A percentile compares a stretch with the other conserved stretches of the same genome.
phyloP scores from a whole-genome alignment of 2,797 vertebrate species.

The Peromyscus melanophrys region DNA sequence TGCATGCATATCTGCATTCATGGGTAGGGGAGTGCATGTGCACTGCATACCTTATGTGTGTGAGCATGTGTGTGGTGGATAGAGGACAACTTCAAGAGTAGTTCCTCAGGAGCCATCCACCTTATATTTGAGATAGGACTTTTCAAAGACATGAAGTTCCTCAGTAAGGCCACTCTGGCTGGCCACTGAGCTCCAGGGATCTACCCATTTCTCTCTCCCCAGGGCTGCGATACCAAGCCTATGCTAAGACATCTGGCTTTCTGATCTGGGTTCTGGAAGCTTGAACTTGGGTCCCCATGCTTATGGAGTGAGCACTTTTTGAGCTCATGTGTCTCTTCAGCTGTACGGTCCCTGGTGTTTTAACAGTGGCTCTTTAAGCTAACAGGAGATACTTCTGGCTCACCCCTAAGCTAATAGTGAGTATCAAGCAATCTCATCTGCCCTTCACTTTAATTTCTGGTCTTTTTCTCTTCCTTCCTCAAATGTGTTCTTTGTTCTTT shows the following conservation, averaged over 20 bases:
- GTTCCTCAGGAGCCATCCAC: neutral
- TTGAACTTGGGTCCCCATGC: neutral
- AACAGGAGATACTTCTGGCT: neutral
- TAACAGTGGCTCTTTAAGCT: neutral
- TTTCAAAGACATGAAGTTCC: neutral
- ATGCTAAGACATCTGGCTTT: neutral
- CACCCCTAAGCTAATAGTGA: neutral
- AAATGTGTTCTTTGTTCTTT: neutral
- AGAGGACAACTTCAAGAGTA: neutral
- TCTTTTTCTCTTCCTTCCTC: neutral
- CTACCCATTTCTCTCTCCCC: neutral
- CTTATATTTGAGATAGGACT: neutral
- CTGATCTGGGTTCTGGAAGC: neutral
- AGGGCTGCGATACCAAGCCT: neutral
- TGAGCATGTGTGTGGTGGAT: neutral
- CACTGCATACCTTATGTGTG: neutral
- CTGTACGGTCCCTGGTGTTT: neutral
- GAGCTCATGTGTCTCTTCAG: neutral
- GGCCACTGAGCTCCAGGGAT: neutral
- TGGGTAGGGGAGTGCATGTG: neutral
- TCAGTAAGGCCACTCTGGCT: neutral
- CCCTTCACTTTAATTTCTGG: neutral
- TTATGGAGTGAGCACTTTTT: neutral
- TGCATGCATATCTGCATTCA: neutral
- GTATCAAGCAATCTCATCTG: neutral